These are phyloP conservation scores for Cygnus olor DNA, from an alignment of 2,797 vertebrate genomes.

Conservation along the genomic window DNA sequence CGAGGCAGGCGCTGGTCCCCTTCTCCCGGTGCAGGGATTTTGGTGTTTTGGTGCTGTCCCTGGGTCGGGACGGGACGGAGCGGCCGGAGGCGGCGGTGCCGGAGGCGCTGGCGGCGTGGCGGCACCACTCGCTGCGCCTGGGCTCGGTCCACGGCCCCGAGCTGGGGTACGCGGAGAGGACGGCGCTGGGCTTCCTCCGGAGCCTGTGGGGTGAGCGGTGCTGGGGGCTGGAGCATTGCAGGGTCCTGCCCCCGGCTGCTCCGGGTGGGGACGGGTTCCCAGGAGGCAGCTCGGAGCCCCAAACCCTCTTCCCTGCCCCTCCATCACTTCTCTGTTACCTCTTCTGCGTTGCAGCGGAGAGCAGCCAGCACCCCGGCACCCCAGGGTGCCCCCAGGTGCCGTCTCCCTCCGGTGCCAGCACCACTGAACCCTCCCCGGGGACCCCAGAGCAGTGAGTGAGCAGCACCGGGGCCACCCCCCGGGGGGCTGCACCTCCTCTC, in stretches of 20 bases:
- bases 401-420: rapidly evolving
- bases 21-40: background rate
- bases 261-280: too few species aligned
- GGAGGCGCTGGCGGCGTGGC: background rate
- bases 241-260: rapidly evolving
- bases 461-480: rapidly evolving
- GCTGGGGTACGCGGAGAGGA: background rate
- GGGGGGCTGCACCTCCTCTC: background rate
- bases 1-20: background rate
- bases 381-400: rapidly evolving
- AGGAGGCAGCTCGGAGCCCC: rapidly evolving
- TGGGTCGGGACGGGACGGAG: background rate
- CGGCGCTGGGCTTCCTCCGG: background rate
- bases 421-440: rapidly evolving
- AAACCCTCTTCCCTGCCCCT: background rate
- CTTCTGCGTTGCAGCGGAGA: rapidly evolving
- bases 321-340: rapidly evolving
- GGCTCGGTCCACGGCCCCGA: background rate
- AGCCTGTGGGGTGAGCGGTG: background rate
- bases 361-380: background rate
- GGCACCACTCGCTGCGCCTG: background rate
- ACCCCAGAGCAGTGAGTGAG: background rate
- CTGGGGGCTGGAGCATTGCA: background rate
- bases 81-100: background rate
- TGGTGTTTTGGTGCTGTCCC: background rate